Evolutionary conservation across 2,113 vertebrate species (phyloP), one percentile per base, ranked within the genome.

Genomic region (Hiodon tergisus): DNA sequence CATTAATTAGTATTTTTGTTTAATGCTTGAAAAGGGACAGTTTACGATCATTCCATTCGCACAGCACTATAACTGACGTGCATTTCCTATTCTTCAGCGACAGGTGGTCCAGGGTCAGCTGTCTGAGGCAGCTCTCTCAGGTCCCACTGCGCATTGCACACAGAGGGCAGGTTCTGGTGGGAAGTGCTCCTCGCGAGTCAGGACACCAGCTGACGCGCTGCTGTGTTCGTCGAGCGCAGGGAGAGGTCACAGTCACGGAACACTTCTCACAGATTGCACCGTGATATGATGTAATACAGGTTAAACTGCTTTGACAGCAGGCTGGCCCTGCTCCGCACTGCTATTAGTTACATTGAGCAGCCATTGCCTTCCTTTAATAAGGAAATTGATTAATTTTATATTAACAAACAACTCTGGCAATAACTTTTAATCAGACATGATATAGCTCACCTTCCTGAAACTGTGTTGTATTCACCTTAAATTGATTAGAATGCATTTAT

Each of bases 231-330:
- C 16, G 53, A 54, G 31, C 14, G 54, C 11, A 7, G 69, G 16
- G 54, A 17, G 4, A 57, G 69, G 69, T 71, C 54, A 13, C 7
- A 46, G 55, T 31, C 17, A 4, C 14, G n/a, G 17, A 55, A 59
- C 53, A 47, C n/a, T 71, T 5, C 69, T 55, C 54, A 46, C 10
- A 17, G 69, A 71, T 50, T 50, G 53, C 68, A 13, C 16, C 1
- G 55, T 71, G 54, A 71, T 16, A 14, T 17, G 54, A 57, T 71
- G 47, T 66, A 71, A 59, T 59, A 10, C 17, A 71, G 69, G 69
- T 71, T 71, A 71, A 71, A 58, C 17, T 31, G 54, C 54, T 10
- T 4, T 31, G 55, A 54, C 14, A 8, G 62, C 4, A 46, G 62
- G 11, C 31, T 71, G 51, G 51, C 50, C 16, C n/a, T 13, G 69